A percentile compares a stretch with the other conserved stretches of the same genome.
These are phyloP conservation scores for Acrossocheilus wenchowensis DNA, from an alignment of 2,797 vertebrate genomes.

Conservation along the genomic window DNA sequence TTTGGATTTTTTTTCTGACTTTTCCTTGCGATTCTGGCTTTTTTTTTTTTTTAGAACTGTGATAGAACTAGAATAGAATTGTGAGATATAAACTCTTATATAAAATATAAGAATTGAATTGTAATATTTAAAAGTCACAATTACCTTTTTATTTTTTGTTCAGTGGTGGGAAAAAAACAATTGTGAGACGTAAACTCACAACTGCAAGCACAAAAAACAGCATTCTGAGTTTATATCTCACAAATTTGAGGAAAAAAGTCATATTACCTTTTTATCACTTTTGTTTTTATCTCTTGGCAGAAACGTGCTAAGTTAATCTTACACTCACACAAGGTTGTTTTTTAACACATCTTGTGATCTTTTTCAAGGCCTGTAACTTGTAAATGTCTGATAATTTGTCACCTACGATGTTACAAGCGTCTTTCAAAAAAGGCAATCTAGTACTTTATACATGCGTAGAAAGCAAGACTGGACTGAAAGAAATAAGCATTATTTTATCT, in stretches of 20 bases:
- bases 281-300: neutral
- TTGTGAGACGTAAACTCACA: neutral
- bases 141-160: neutral
- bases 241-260: neutral
- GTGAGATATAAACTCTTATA: neutral
- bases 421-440: neutral
- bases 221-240: neutral
- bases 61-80: neutral
- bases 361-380: slow-evolving; percentile 45
- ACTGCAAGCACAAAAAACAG: neutral
- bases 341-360: slow-evolving; percentile 62
- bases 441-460: neutral
- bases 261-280: neutral
- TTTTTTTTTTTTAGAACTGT: neutral
- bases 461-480: neutral
- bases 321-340: slow-evolving; percentile 41
- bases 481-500: neutral
- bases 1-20: neutral
- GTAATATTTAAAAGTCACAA: neutral
- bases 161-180: neutral
- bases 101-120: neutral
- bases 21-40: neutral
- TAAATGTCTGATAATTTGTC: slow-evolving; percentile 40
- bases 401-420: neutral
- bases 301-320: slow-evolving; percentile 49